These are phyloP conservation scores for Pogonomyrmex barbatus DNA, from an alignment of 1,140 invertebrate species.

Conservation along the genomic window DNA sequence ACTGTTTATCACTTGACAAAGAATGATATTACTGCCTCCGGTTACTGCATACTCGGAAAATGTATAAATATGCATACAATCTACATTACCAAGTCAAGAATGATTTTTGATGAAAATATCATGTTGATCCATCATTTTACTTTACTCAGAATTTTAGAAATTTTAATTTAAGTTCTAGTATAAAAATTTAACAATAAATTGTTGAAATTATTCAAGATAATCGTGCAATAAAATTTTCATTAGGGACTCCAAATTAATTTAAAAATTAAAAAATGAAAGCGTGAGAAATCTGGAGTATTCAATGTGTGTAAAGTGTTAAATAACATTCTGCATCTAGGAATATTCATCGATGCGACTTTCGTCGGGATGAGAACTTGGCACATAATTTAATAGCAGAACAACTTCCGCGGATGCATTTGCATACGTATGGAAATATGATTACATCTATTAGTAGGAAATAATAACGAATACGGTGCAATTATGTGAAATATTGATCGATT, in stretches of 20 bases:
- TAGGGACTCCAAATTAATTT: background rate
- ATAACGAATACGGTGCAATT: background rate
- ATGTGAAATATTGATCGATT: constrained; percentile 24
- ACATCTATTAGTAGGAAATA: background rate
- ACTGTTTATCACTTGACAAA: background rate
- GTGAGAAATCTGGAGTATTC: constrained; percentile 12
- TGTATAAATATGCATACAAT: background rate
- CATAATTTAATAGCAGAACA: background rate
- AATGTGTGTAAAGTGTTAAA: background rate
- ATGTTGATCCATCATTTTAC: background rate
- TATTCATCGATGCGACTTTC: background rate
- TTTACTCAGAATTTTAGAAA: constrained; percentile 28
- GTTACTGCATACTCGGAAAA: background rate
- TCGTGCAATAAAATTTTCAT: background rate
- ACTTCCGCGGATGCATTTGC: constrained; percentile 9
- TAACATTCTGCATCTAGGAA: background rate
- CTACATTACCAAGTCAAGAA: background rate
- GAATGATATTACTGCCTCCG: background rate
- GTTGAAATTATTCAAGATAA: background rate
- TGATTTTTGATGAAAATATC: background rate
- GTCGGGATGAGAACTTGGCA: constrained; percentile 25
- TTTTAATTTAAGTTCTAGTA: background rate
- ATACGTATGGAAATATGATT: background rate
- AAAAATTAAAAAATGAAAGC: background rate
- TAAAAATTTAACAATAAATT: background rate